Base-by-base conservation (phyloP, 2,113 vertebrate genomes). In the Megaceryle torquata region DNA sequence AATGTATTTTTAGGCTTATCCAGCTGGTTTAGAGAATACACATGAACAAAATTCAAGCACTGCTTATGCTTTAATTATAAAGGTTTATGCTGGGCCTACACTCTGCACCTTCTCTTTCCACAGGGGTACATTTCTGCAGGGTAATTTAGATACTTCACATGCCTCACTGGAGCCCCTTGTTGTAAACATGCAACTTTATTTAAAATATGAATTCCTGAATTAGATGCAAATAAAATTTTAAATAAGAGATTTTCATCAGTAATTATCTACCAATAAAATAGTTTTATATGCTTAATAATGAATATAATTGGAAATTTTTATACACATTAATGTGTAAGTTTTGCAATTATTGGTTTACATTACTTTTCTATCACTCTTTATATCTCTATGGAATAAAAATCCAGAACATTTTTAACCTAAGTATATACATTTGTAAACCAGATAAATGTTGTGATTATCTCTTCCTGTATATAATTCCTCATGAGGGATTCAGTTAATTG, bases 371-470 rank as follows among this genome's bases (percentile, higher is more conserved):
- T 96, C 98, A 97, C 96, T 97, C 97, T 98, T 97, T 92, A 48
- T 95, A 97, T 92, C 96, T 96, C 94, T 84, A n/a, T 94, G 98
- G 97, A 98, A 96, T 97, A 98, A 98, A 98, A 97, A 97, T 98
- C 88, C 94, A 96, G 97, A 98, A 98, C 98, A 98, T 99, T 99
- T 99, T 99, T 98, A 99, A 98, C 96, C 97, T 96, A 98, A 98
- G 98, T 98, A 98, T 98, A 99, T 98, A 98, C 98, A 99, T 99
- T 98, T 98, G 98, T 99, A 99, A 99, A 98, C 98, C 98, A 99
- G 98, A 99, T 98, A 98, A 98, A 99, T 99, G 98, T 98, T 99
- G 99, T 99, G 98, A 99, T 99, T 99, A 98, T 98, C 98, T 98
- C 98, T 98, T 98, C 97, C 98, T 99, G 99, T 99, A 99, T 99